Base-by-base conservation (phyloP, 2,888 invertebrate species). In the Anthrax anthrax region DNA sequence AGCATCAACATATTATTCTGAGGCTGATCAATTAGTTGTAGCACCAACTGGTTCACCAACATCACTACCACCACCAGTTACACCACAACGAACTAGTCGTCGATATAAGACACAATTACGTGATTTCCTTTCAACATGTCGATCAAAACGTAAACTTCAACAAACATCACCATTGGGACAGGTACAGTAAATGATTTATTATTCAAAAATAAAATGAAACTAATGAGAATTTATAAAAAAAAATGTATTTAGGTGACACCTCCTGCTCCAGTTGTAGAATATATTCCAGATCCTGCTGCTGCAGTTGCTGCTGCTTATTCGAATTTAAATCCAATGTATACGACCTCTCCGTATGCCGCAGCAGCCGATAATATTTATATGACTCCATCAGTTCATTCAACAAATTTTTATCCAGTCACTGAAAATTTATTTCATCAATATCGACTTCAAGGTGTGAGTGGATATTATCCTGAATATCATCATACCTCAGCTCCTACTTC, bases 31-130 rank as follows among this genome's bases (percentile, higher is more conserved):
- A 63, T 69, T 88, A 17, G 76, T 76, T 47, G 76, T 74, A 52
- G 72, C 78, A 16, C 74, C 72, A 44, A 70, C 70, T 36, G 66
- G 70, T 18, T 70, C 74, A 4, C 72, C 74, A 32, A 72, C 72
- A 57, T 67, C 74, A 29, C 63, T 74, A 50, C 71, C 74, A 47
- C 66, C 75, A 3, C 72, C 77, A 18, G 78, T 78, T 44, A 81
- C 80, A 45, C 85, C 87, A 1, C 85, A 84, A 45, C 74, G 89
- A 56, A 84, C 88, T 18, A 88, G 85, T 54, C 77, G 91, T 50
- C 78, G 94, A 58, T 94, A 94, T 71, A 95, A 95, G 69, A 90
- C 91, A 4, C 94, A 94, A 63, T 72, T 94, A 19, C 73, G 92
- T 42, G 94, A 95, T 70, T 92, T 94, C 64, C 71, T 92, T 2